Percentiles rank a stretch among this genome's conserved stretches.
Evolutionary conservation across 2,888 invertebrate species (phyloP).

Genomic region (Leucoma salicis): DNA sequence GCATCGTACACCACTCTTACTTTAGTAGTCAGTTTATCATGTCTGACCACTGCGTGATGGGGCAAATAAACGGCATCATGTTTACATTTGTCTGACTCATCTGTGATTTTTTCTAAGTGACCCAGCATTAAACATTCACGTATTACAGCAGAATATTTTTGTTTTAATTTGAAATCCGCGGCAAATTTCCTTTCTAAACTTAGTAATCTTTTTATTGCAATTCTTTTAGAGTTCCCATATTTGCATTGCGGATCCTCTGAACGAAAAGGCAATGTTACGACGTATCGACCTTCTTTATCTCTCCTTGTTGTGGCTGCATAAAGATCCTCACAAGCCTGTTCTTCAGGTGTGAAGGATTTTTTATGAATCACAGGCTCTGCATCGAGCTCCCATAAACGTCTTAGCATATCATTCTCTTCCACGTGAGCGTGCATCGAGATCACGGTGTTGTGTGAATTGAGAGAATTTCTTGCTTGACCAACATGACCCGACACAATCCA

Average conservation of each 20-base stretch:
- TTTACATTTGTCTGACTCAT: slow-evolving; percentile 3
- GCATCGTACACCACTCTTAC: slow-evolving; percentile 25
- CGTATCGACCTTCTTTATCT: slow-evolving; percentile 19
- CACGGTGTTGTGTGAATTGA: not conserved
- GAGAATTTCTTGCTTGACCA: not conserved
- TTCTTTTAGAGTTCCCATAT: slow-evolving; percentile 19
- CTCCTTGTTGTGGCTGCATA: slow-evolving; percentile 15
- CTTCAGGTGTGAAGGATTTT: slow-evolving; percentile 9
- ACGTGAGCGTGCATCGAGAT: not conserved
- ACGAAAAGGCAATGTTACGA: slow-evolving; percentile 25
- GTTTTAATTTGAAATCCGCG: too few species aligned
- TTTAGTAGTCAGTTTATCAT: slow-evolving; percentile 28
- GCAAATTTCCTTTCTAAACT: slow-evolving; percentile 22
- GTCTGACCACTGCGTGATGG: slow-evolving; percentile 34
- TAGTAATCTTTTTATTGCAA: slow-evolving; percentile 17
- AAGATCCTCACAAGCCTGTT: slow-evolving; percentile 24
- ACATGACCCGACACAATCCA: slow-evolving; percentile 26
- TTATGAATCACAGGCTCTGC: not conserved
- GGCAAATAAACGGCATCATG: slow-evolving; percentile 28
- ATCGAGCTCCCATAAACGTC: slow-evolving; percentile 18
- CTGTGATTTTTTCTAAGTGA: slow-evolving; percentile 29
- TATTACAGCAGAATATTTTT: slow-evolving; percentile 17
- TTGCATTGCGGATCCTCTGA: slow-evolving; percentile 5
- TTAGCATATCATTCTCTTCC: not conserved
- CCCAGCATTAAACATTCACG: slow-evolving; percentile 16